A percentile compares a stretch with the other conserved stretches of the same genome.
These are phyloP conservation scores for Oncorhynchus mykiss DNA, from an alignment of 2,113 vertebrate species.

Conservation along the genomic window DNA sequence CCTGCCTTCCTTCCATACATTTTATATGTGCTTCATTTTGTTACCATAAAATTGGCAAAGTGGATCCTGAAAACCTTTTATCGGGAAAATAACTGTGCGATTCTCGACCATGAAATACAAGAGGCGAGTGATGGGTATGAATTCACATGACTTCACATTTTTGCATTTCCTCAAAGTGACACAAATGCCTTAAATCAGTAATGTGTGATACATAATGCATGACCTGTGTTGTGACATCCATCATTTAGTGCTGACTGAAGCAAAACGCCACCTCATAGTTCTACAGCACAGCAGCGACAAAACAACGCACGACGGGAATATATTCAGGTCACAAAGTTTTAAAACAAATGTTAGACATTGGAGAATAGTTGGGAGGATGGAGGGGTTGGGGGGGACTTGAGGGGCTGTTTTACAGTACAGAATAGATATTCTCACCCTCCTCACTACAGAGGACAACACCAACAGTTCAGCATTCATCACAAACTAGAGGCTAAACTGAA, in stretches of 20 bases:
- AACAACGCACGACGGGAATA: conserved; percentile 80
- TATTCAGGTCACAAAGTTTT: conserved; percentile 91
- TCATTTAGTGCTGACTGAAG: conserved; percentile 94
- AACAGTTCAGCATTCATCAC: conserved; percentile 52
- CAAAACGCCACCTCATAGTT: conserved; percentile 74
- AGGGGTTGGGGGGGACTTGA: neutral
- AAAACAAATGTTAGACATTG: conserved; percentile 65
- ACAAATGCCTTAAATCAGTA: conserved; percentile 99
- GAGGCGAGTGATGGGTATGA: conserved; percentile 85
- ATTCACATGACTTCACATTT: conserved; percentile 95
- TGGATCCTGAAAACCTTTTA: conserved; percentile 91
- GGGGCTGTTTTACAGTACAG: conserved; percentile 15
- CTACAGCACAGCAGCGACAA: conserved; percentile 58
- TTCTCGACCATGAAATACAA: conserved; percentile 86
- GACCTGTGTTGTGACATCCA: conserved; percentile 97
- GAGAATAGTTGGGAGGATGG: too few species aligned
- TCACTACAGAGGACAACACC: conserved; percentile 55
- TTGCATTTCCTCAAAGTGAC: conserved; percentile 97
- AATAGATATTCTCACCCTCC: conserved; percentile 46
- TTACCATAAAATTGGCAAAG: conserved; percentile 75
- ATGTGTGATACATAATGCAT: conserved; percentile 99
- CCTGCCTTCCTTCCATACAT: conserved; percentile 68
- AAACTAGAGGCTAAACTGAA: conserved; percentile 61
- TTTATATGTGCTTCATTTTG: conserved; percentile 84
- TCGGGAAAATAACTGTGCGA: conserved; percentile 78